Base-by-base conservation (phyloP, 2,888 invertebrate genomes). In the Hermaeophaga mercurialis region DNA sequence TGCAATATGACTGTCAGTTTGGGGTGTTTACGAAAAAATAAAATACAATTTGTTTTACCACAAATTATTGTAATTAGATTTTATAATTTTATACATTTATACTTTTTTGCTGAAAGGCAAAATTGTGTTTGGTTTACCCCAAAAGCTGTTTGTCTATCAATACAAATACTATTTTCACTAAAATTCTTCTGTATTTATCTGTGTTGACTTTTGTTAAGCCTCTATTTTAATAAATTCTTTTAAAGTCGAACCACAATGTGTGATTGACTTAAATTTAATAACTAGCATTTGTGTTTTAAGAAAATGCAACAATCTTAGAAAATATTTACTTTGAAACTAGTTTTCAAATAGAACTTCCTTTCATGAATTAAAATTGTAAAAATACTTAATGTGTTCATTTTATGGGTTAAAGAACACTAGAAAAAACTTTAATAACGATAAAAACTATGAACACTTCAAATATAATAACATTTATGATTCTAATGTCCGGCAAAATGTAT, bases 21-120 rank as follows among this genome's bases (percentile, higher is more conserved):
- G 8, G 39, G 31, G 34, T 34, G 34, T 47, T 34, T 34, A 31
- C 31, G 41, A 26, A 33, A 48, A 28, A 14, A 38, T 41, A 17
- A 26, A 26, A 49, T 22, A 22, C 36, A 41, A 41, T 50, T 49
- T 12, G 39, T 41, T 41, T 15, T 31, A 48, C 12, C 12, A 38
- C 39, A 49, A 38, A 49, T 49, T 49, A 28, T 49, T 49, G 49
- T 38, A 50, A 41, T 19, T 58, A 58, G 49, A 53, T 58, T 61
- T 61, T 58, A 56, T 61, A 58, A 61, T 61, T 59, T 61, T 56
- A 50, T 59, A 59, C 58, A 56, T 56, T 59, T 56, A 56, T 55
- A 52, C 36, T 46, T 58, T 50, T 45, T 43, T 36, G 52, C 53
- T 50, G 34, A 11, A 31, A 18, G 28, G 41, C 12, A 12, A 22